Evolutionary conservation across 2,797 vertebrate species (phyloP), one percentile per base, ranked within the genome.

Genomic region (Aeoliscus strigatus): DNA sequence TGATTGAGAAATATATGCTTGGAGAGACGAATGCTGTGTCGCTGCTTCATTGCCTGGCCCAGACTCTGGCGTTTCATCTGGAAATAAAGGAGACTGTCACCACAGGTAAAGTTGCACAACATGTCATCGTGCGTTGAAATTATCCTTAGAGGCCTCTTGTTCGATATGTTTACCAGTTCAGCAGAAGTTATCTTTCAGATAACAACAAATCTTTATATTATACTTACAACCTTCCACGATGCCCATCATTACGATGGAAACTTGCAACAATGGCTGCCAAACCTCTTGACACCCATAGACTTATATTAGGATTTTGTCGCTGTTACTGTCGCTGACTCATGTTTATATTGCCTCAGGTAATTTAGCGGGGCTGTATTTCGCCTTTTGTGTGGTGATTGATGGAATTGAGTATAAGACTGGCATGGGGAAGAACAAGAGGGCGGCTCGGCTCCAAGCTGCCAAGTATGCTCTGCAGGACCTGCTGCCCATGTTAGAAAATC

Each of bases 381-480:
- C 94, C 35, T 95, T 94, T 57, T 93, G 92, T 79, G 94, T 89
- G 41, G 78, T 97, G 67, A 81, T 97, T 28, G 87, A 96, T 66
- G 94, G 92, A 8, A 48, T 94, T 45, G 48, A 84, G 34, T 92
- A 94, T 68, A 90, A 88, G 74, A 92, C 90, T 9, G 96, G 95
- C 28, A 82, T 95, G 74, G 96, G 95, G n/a, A 72, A 26, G 53
- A 95, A 72, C 48, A 99, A 96, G 73, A 99, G 96, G 70, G 87
- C 90, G 17, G 91, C 95, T 14, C 89, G 86, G 51, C 70, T 69
- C 34, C 89, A 86, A 66, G 94, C 96, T 9, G 90, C 92, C 4
- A 78, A 87, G 61, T 52, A 94, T 10, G 93, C 96, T 62, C 83
- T 99, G 36, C 73, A 89, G 46, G 91, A 94, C 13, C 70, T 96